Base-by-base conservation (phyloP, 1,140 invertebrate species). In the Brachionus rubens region DNA sequence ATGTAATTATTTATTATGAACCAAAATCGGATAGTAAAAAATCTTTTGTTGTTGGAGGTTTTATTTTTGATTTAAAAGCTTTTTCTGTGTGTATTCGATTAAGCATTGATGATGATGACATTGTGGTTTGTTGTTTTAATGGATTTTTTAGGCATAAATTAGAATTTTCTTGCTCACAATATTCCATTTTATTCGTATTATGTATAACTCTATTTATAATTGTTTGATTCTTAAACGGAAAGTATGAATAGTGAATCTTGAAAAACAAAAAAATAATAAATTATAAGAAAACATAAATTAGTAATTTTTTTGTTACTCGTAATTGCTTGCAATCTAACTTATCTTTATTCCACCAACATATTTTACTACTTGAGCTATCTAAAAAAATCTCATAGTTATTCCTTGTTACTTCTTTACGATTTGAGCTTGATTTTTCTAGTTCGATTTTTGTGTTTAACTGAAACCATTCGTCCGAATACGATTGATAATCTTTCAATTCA, bases 391-490 rank as follows among this genome's bases (percentile, higher is more conserved):
- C 46, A 24, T 50, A 72, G 50, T 19, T 19, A 12, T 36, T 54
- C 40, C 16, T 14, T 4, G 68, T 72, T n/a, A 36, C 12, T 72
- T 72, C 46, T 12, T 41, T 48, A 2, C 68, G 43, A 30, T 46
- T 50, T 72, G 3, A 33, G 33, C 68, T 72, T 5, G 68, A 72
- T 41, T 36, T n/a, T 36, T 72, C 68, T 12, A 54, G 30, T 50
- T 72, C 68, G 28, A 72, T 40, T 72, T 72, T 36, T 19, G 46
- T 41, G 41, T 54, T 72, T 19, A 72, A 26, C 10, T 72, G 68
- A 52, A 72, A 48, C 68, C 68, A 72, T 72, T 72, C 68, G n/a
- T 72, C 68, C n/a, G 50, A 48, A 50, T 50, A 72, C 10, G 33
- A 40, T 14, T 72, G 68, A 50, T 36, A 54, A 30, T 72, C 43